These are phyloP conservation scores for Peromyscus polionotus DNA, from an alignment of 2,113 vertebrate genomes.

Conservation along the genomic window DNA sequence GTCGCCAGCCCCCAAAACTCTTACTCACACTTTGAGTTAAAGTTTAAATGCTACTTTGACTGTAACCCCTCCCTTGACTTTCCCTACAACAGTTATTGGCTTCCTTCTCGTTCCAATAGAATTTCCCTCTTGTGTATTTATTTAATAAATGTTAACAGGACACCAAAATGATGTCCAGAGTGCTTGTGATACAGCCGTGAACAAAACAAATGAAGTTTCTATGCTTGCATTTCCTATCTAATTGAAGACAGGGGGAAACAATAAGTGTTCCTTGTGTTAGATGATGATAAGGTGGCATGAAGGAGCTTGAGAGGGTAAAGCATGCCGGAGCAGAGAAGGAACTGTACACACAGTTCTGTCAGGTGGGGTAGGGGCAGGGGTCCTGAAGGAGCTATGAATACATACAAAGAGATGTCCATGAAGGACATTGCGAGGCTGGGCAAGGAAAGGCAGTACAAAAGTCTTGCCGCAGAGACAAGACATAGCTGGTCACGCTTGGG, in stretches of 20 bases:
- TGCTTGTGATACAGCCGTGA: neutral
- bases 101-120: neutral
- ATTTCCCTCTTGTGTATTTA: neutral
- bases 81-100: neutral
- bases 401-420: neutral
- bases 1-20: neutral
- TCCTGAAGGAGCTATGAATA: neutral
- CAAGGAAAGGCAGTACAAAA: neutral
- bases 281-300: neutral
- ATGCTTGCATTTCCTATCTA: neutral
- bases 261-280: neutral
- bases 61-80: neutral
- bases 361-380: too few relatives aligned
- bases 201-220: neutral
- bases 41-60: conserved; percentile 2
- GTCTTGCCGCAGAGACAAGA: neutral
- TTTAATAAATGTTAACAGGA: neutral
- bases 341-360: neutral
- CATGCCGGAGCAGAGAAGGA: neutral
- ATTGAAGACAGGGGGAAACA: neutral
- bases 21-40: neutral
- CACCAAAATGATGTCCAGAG: neutral
- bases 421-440: neutral
- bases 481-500: neutral
- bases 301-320: neutral